Evolutionary conservation across 1,140 invertebrate species (phyloP).

Genomic region (Bombus difficillimus): DNA sequence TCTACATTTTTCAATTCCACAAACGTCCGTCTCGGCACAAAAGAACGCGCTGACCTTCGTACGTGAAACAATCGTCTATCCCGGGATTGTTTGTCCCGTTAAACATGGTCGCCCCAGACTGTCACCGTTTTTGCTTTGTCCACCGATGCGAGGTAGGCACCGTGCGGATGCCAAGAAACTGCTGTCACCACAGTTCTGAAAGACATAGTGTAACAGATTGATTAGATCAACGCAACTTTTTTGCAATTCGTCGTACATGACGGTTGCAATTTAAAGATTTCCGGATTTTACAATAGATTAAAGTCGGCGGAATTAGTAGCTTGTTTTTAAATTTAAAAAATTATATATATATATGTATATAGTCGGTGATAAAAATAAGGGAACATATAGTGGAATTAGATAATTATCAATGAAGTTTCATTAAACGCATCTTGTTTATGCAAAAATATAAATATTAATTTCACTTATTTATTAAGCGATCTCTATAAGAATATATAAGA

Average conservation of each 20-base stretch:
- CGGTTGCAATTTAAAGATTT: neutral
- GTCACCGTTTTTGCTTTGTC: slow-evolving; percentile 93
- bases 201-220: slow-evolving; percentile 4
- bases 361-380: too few species aligned
- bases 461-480: too few species aligned
- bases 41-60: slow-evolving; percentile 33
- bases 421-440: too few species aligned
- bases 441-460: too few species aligned
- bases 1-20: slow-evolving; percentile 8
- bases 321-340: neutral
- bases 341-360: too few species aligned
- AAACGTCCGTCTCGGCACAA: slow-evolving; percentile 4
- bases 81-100: slow-evolving; percentile 72
- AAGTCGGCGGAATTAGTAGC: neutral
- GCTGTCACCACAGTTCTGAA: slow-evolving; percentile 93
- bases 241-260: too few species aligned
- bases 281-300: neutral
- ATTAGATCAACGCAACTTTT: neutral
- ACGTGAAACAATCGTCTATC: slow-evolving; percentile 62
- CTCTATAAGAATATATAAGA: too few species aligned
- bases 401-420: too few species aligned
- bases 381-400: too few species aligned
- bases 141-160: slow-evolving; percentile 92
- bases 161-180: slow-evolving; percentile 95
- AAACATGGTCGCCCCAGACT: slow-evolving; percentile 90